Evolutionary conservation across 1,140 invertebrate species (phyloP).

Genomic region (Steinernema feltiae): DNA sequence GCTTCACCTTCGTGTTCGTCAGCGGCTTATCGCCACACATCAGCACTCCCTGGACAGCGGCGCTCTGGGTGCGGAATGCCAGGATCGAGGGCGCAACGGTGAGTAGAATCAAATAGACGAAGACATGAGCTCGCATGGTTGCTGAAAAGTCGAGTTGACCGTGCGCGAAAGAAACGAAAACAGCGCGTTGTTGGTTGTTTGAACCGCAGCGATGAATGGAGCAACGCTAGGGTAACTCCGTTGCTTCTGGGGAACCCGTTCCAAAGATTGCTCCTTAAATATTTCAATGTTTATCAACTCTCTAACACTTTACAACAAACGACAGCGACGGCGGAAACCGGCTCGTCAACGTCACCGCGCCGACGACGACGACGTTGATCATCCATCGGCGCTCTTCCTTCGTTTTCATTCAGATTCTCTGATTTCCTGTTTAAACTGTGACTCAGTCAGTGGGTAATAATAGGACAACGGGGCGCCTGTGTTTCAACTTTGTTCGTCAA

Average conservation of each 20-base stretch:
- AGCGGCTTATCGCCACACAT: slow-evolving; percentile 35
- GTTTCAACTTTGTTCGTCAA: background rate
- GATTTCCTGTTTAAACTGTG: slow-evolving; percentile 1
- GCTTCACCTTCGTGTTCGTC: slow-evolving; percentile 34
- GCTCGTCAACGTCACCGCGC: no score
- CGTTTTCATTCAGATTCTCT: background rate
- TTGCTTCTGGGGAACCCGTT: background rate
- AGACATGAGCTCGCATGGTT: background rate
- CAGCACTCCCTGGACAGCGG: slow-evolving; percentile 34
- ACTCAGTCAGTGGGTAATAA: no score
- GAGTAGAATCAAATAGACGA: background rate
- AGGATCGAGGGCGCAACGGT: background rate
- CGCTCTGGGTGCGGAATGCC: slow-evolving; percentile 23
- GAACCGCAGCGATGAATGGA: background rate
- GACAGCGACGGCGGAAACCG: background rate
- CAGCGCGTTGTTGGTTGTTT: background rate
- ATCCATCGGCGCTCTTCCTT: no score
- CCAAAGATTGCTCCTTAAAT: background rate
- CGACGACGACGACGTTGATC: no score
- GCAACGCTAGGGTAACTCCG: background rate
- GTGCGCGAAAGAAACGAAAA: background rate
- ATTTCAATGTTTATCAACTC: background rate
- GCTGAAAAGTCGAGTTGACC: no score
- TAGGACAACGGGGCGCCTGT: no score
- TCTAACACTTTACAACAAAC: background rate